These are phyloP conservation scores for Physocephala rufipes DNA, from an alignment of 2,888 invertebrate species.

Conservation along the genomic window DNA sequence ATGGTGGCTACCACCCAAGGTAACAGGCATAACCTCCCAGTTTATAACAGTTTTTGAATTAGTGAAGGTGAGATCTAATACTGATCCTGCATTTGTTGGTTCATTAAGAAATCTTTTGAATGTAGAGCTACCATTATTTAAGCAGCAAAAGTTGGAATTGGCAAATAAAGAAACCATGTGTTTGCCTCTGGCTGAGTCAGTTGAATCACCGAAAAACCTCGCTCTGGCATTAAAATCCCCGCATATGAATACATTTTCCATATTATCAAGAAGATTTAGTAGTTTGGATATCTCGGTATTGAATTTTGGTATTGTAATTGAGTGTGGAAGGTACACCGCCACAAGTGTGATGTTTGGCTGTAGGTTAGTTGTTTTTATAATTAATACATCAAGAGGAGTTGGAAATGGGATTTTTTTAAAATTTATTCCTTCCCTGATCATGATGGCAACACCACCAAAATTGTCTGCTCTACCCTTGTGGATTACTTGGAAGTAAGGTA, in stretches of 20 bases:
- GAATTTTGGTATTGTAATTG: not conserved
- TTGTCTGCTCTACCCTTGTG: not conserved
- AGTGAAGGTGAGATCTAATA: not conserved
- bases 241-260: not conserved
- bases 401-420: not conserved
- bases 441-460: constrained; percentile 14
- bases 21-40: not conserved
- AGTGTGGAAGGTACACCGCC: not conserved
- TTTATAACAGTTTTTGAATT: not conserved
- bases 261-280: not conserved
- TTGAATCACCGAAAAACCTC: not conserved
- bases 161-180: not conserved
- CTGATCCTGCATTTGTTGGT: not conserved
- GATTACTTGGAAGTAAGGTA: not conserved
- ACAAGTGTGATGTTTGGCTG: not conserved
- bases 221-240: constrained; percentile 2
- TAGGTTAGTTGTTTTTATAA: not conserved
- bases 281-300: not conserved
- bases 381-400: not conserved
- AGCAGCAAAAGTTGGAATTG: not conserved
- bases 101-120: not conserved
- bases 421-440: not conserved
- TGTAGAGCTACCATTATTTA: not conserved
- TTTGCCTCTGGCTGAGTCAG: not conserved
- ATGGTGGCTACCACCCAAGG: constrained; percentile 10